Evolutionary conservation across 2,113 vertebrate genomes (phyloP).

Genomic region (Cariama cristata): DNA sequence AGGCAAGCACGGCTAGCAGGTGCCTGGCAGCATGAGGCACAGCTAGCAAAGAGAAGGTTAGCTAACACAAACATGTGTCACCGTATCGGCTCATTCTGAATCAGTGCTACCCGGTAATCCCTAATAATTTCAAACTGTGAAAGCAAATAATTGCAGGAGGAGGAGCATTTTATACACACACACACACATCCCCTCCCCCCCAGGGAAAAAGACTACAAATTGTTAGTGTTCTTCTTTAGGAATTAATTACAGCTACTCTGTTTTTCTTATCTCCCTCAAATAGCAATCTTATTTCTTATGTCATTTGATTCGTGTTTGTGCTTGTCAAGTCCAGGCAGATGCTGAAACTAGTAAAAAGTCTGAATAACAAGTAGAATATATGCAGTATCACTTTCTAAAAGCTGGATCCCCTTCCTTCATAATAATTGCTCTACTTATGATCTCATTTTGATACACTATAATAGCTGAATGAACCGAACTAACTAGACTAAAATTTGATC

Average conservation of each 20-base stretch:
- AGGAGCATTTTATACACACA: background rate
- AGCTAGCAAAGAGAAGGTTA: background rate
- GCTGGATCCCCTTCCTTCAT: background rate
- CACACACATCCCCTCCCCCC: too few species aligned
- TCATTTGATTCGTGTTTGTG: background rate
- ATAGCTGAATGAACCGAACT: constrained; percentile 15
- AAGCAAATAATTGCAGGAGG: background rate
- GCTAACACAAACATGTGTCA: background rate
- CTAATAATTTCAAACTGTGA: background rate
- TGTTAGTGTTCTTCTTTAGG: background rate
- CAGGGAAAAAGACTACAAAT: background rate
- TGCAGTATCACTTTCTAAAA: background rate
- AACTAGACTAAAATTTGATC: background rate
- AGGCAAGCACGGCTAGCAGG: background rate
- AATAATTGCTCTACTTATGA: background rate
- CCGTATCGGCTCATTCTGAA: background rate
- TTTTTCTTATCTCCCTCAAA: background rate
- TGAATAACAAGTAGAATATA: background rate
- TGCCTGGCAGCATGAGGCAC: background rate
- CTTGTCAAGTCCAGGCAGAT: background rate
- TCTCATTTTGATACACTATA: background rate
- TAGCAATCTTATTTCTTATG: background rate
- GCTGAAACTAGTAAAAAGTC: background rate
- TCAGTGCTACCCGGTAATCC: background rate
- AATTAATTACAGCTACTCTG: background rate